Evolutionary conservation across 2,888 invertebrate species (phyloP), one percentile per base, ranked within the genome.

Genomic region (Idaea biselata): DNA sequence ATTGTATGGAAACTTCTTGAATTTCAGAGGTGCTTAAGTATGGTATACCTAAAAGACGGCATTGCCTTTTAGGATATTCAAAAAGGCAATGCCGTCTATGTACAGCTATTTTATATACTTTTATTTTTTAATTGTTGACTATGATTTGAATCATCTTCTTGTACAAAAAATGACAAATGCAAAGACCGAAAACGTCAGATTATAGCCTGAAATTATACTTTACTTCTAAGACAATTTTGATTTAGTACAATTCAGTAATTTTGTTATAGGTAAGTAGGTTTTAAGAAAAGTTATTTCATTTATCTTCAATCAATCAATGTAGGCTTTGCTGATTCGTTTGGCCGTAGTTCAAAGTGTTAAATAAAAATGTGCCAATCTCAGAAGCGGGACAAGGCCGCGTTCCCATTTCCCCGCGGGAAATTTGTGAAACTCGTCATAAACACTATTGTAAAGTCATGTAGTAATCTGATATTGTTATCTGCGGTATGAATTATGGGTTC

Each of bases 321-420:
- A 66, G 71, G 74, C 71, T 72, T 68, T 71, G 72, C 66, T 73
- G 25, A 25, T 68, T 60, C 66, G 68, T 77, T 83, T 83, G 84
- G 84, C 84, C 74, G 76, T 78, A 78, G 82, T 84, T 87, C 83
- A 83, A 83, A 81, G 79, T 77, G 74, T 80, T 25, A 84, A 82
- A 86, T 87, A 86, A 89, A 91, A 89, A 89, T 89, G 88, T 91
- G 90, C 91, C 89, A 90, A 90, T 89, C 83, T 80, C 73, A 82
- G 78, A 91, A 89, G 78, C 80, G 69, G 91, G 84, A 76, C 91
- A 91, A 91, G 91, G 91, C 83, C 86, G 82, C 73, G 89, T 78
- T 86, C 89, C 83, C 87, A 79, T 84, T 88, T 86, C 78, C 74
- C 74, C 81, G 80, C 81, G 79, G 77, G 81, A 82, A 85, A 82